phyloP scores from a whole-genome alignment of 2,888 invertebrate species.

The Sicus ferrugineus region DNA sequence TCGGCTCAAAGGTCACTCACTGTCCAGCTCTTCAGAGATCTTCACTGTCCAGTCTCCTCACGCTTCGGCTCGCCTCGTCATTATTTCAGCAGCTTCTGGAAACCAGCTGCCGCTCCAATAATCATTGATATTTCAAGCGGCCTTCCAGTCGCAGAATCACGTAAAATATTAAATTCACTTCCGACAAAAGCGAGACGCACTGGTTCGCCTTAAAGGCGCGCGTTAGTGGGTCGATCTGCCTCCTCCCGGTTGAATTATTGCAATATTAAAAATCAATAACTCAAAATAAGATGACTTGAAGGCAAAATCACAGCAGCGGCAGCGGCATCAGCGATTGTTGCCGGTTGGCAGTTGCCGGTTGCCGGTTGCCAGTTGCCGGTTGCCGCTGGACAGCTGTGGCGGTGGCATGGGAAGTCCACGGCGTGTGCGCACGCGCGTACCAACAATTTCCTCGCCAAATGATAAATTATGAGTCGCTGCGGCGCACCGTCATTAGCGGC shows the following conservation, averaged over 20 bases:
- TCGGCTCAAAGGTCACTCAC: too few species aligned
- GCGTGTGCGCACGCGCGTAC: conserved; percentile 21
- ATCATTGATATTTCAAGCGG: too few species aligned
- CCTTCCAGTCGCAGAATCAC: conserved; percentile 4
- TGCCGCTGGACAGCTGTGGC: neutral
- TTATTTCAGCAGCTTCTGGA: too few species aligned
- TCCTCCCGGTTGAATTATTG: conserved; percentile 29
- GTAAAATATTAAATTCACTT: conserved; percentile 22
- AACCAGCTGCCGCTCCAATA: too few species aligned
- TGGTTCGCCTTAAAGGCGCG: neutral
- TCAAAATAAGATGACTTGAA: conserved; percentile 26
- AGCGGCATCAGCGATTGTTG: conserved; percentile 11
- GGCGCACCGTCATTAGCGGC: conserved; percentile 38
- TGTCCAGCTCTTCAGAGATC: too few species aligned
- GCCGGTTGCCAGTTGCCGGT: too few species aligned
- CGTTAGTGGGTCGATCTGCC: neutral
- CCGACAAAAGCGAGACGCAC: neutral
- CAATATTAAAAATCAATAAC: conserved; percentile 30
- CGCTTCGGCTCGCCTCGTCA: too few species aligned
- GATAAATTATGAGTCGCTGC: conserved; percentile 40
- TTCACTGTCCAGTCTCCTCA: too few species aligned
- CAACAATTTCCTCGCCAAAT: conserved; percentile 12
- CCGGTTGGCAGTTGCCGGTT: too few species aligned
- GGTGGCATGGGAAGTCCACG: neutral
- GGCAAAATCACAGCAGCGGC: conserved; percentile 18